A percentile compares a stretch with the other conserved stretches of the same genome.
Conservation (phyloP, 1,140 invertebrate genomes). For the Trichonephila inaurata region DNA sequence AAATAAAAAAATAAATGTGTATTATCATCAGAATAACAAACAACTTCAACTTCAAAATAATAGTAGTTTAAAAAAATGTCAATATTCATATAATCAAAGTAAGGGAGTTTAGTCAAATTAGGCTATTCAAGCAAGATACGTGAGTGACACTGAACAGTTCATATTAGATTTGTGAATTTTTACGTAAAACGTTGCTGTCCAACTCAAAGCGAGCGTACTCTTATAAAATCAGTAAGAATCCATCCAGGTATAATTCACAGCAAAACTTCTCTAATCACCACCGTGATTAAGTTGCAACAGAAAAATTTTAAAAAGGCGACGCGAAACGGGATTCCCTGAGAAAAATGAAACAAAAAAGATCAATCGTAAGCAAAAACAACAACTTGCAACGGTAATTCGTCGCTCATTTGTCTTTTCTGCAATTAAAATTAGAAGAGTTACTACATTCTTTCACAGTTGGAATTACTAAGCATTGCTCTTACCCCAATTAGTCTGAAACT, state of each 20-base stretch:
- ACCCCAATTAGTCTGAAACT: constrained; percentile 68
- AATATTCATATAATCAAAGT: background rate
- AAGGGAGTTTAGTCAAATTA: background rate
- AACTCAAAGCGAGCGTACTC: background rate
- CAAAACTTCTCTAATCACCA: background rate
- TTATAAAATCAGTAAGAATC: background rate
- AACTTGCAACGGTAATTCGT: constrained; percentile 35
- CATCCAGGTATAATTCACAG: background rate
- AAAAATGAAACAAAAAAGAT: background rate
- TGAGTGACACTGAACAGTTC: background rate
- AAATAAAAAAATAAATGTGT: background rate
- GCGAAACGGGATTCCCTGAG: background rate
- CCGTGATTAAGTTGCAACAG: background rate
- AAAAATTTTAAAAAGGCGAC: background rate
- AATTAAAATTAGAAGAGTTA: constrained; percentile 68
- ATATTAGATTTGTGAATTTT: background rate
- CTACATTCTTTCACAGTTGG: constrained; percentile 50
- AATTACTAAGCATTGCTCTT: constrained; percentile 55
- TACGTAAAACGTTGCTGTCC: background rate
- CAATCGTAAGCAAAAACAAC: constrained; percentile 46
- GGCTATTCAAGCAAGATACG: background rate
- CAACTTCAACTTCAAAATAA: background rate
- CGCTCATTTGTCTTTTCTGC: constrained; percentile 66
- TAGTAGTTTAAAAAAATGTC: no score
- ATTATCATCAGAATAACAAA: background rate